Conservation (phyloP, 2,113 vertebrate genomes). For the Macaca nemestrina region DNA sequence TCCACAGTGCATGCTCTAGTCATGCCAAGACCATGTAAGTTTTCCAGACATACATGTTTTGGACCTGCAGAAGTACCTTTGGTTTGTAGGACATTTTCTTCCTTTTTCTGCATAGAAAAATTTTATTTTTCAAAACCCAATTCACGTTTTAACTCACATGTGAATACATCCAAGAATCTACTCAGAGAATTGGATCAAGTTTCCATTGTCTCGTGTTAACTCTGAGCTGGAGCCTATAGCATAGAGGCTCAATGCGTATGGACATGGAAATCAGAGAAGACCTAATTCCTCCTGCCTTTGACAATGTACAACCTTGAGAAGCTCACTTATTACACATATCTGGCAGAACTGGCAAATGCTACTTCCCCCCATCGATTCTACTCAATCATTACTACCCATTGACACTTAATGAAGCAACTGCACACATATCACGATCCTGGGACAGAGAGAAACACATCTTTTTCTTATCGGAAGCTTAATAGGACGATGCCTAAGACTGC, state of each 20-base stretch:
- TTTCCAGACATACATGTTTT: not conserved
- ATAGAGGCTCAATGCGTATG: not conserved
- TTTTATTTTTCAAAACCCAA: conserved; percentile 7
- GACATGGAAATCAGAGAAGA: not conserved
- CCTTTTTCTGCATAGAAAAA: not conserved
- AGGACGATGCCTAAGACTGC: not conserved
- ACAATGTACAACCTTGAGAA: not conserved
- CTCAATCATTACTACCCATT: not conserved
- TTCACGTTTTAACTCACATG: not conserved
- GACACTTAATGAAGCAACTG: not conserved
- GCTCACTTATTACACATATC: not conserved
- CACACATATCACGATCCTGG: not conserved
- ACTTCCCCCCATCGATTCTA: not conserved
- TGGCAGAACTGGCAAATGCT: not conserved
- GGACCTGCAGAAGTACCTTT: not conserved
- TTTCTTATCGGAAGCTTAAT: not conserved
- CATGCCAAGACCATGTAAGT: not conserved
- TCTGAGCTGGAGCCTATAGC: not conserved
- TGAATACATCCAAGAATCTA: not conserved
- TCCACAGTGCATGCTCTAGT: not conserved
- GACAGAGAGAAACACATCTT: not conserved
- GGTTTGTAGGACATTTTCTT: not conserved
- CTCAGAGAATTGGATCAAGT: not conserved
- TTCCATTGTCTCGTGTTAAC: not conserved
- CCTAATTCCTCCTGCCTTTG: not conserved